Base-by-base conservation (phyloP, 2,888 invertebrate species). In the Dryococelus australis region DNA sequence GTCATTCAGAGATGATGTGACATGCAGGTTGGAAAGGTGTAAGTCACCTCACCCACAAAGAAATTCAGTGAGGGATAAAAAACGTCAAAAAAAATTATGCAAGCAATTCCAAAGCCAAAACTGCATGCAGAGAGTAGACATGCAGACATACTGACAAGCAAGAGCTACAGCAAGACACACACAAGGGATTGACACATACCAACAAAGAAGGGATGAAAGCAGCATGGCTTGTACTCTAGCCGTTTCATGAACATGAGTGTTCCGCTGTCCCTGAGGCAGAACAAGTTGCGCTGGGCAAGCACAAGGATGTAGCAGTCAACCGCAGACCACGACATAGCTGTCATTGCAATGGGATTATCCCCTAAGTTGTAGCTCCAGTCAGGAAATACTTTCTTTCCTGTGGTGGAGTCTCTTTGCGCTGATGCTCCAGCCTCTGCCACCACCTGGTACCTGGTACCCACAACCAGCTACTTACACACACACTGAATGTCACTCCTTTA, bases 301-400 rank as follows among this genome's bases (percentile, higher is more conserved):
- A 98, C 95, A 89, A 97, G 92, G 87, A 99, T 95, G 88, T 95
- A 95, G 12, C 96, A 95, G 92, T 94, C 95, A 92, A 92, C 95
- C 92, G 94, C 96, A 92, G 90, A 90, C 86, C 91, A 91, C 90
- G 94, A 93, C 88, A 96, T 94, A 43, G 94, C 93, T 91, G 94
- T 93, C 85, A 97, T 93, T 86, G 95, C 94, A 84, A 95, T 91
- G 20, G 96, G 94, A 90, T 95, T 94, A 92, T 97, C 97, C 0
- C 98, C 98, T 6, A 98, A 93, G 91, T 97, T 97, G 91, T 95
- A 96, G 43, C 93, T 93, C 97, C 98, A 98, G 90, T 97, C 97
- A n/a, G 95, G 94, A 87, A 94, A 93, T 86, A 96, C 93, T 91
- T 94, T 95, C 91, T 95, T 95, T 35, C 93, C 94, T 51, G 92